phyloP scores from a whole-genome alignment of 2,888 invertebrate genomes.

The Caenorhabditis angaria region DNA sequence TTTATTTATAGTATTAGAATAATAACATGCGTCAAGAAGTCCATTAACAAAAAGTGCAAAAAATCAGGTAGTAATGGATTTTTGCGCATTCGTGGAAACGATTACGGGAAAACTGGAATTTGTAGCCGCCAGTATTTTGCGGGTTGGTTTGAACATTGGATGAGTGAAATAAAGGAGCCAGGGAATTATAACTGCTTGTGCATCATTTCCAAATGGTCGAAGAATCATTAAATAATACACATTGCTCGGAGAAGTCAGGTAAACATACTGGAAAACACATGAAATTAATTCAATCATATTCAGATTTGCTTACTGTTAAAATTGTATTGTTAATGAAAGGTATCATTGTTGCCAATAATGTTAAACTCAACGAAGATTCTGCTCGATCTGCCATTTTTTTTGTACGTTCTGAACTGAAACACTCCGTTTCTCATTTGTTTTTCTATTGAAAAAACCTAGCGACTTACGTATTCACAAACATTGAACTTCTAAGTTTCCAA shows the following conservation, averaged over 20 bases:
- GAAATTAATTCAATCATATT: background rate
- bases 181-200: constrained; percentile 31
- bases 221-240: constrained; percentile 31
- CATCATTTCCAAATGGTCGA: constrained; percentile 32
- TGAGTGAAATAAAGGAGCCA: constrained; percentile 33
- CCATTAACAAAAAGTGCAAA: too few relatives aligned
- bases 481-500: background rate
- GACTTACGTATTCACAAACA: background rate
- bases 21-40: too few relatives aligned
- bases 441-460: background rate
- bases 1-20: too few relatives aligned
- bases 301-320: background rate
- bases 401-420: background rate
- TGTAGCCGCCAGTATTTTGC: too few relatives aligned
- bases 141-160: constrained; percentile 20
- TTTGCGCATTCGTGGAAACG: too few relatives aligned
- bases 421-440: background rate
- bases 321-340: constrained; percentile 3
- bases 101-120: too few relatives aligned
- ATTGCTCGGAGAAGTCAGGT: constrained; percentile 8
- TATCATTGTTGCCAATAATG: background rate
- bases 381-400: constrained; percentile 1
- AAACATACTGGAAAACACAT: constrained; percentile 17
- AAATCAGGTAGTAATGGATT: too few relatives aligned
- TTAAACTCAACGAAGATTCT: background rate